Conservation (phyloP, 2,888 invertebrate species). For the Meloe dianella region DNA sequence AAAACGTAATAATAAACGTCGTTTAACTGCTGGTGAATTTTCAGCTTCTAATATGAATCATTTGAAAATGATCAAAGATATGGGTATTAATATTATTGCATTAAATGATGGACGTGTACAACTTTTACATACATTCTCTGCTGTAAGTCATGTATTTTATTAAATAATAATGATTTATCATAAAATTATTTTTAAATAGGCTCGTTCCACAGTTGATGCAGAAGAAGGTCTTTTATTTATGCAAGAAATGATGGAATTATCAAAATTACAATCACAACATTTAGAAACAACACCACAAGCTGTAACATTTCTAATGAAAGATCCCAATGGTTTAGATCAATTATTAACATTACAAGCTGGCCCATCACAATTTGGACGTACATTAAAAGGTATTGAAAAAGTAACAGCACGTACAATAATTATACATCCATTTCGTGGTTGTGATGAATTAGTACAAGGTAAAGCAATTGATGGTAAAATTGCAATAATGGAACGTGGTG, state of each 20-base stretch:
- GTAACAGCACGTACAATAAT: slow-evolving; percentile 70
- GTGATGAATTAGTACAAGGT: slow-evolving; percentile 65
- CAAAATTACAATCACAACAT: slow-evolving; percentile 70
- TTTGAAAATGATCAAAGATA: slow-evolving; percentile 82
- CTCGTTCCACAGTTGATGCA: slow-evolving; percentile 83
- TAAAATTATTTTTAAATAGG: slow-evolving; percentile 64
- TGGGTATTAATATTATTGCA: slow-evolving; percentile 93
- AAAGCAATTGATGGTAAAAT: slow-evolving; percentile 73
- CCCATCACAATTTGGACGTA: slow-evolving; percentile 89
- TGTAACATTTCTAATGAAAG: slow-evolving; percentile 60
- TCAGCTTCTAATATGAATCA: slow-evolving; percentile 83
- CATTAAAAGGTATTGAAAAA: slow-evolving; percentile 70
- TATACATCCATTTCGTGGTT: slow-evolving; percentile 75
- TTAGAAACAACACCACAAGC: slow-evolving; percentile 65
- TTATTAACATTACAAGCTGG: slow-evolving; percentile 71
- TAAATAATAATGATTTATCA: not conserved
- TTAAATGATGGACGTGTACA: slow-evolving; percentile 91
- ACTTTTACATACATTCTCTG: slow-evolving; percentile 85
- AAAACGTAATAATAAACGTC: slow-evolving; percentile 65
- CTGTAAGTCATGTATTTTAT: slow-evolving; percentile 67
- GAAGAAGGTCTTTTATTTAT: slow-evolving; percentile 93
- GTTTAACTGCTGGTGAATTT: slow-evolving; percentile 74
- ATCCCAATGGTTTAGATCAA: slow-evolving; percentile 48
- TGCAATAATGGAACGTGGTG: slow-evolving; percentile 86
- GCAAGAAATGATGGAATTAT: slow-evolving; percentile 95